Percentiles rank a stretch among this genome's conserved stretches.
phyloP scores from a whole-genome alignment of 2,797 vertebrate genomes.

The Premnoplex brunnescens region DNA sequence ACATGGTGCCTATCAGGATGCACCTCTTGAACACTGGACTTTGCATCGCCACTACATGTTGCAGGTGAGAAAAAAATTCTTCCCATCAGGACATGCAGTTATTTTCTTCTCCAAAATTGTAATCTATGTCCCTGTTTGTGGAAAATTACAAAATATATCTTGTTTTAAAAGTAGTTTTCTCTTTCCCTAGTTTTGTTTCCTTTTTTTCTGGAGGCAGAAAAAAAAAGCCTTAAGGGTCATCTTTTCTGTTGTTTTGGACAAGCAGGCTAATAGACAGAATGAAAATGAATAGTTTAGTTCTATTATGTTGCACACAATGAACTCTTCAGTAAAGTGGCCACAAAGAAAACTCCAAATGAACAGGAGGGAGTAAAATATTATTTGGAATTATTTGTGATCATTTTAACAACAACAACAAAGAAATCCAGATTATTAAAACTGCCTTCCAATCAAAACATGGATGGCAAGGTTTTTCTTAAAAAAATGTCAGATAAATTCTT shows the following conservation, averaged over 20 bases:
- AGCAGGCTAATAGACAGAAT: conserved; percentile 6
- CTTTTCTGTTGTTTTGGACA: conserved; percentile 11
- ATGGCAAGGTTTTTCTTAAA: neutral
- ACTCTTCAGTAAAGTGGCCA: neutral
- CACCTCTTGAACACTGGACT: neutral
- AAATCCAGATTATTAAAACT: neutral
- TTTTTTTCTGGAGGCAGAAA: neutral
- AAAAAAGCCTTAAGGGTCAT: conserved; percentile 2
- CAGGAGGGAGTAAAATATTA: neutral
- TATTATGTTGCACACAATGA: neutral
- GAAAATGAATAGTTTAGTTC: conserved; percentile 20
- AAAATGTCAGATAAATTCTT: neutral
- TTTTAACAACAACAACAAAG: neutral
- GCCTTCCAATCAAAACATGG: neutral
- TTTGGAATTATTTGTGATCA: neutral
- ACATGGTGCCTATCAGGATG: neutral
- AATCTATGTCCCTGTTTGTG: neutral
- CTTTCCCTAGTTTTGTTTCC: neutral
- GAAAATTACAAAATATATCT: conserved; percentile 33
- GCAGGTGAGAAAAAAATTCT: neutral
- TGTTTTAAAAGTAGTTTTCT: neutral
- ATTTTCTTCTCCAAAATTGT: neutral
- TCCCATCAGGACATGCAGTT: neutral
- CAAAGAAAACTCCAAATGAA: neutral
- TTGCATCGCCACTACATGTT: neutral